phyloP scores from a whole-genome alignment of 2,888 invertebrate species.

The Ormyrus pomaceus region DNA sequence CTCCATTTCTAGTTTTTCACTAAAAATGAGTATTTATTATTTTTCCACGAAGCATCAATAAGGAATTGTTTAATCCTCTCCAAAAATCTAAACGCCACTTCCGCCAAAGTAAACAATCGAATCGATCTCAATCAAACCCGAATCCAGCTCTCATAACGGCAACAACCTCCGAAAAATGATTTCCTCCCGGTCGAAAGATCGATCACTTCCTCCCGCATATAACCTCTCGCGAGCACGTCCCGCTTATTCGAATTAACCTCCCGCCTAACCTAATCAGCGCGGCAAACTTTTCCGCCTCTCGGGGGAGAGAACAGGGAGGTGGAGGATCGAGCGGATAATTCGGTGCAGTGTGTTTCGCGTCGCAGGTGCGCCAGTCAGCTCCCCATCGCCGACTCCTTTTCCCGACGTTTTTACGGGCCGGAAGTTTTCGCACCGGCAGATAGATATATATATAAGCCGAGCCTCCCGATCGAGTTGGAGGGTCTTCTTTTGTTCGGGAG shows the following conservation, averaged over 20 bases:
- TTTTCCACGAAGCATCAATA: too few species aligned
- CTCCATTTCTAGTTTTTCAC: too few species aligned
- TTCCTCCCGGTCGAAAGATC: too few species aligned
- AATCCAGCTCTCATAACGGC: too few species aligned
- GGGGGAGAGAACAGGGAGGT: neutral
- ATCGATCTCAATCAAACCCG: too few species aligned
- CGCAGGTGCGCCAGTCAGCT: neutral
- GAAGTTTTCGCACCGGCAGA: slow-evolving; percentile 6
- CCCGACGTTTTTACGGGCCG: neutral
- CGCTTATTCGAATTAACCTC: slow-evolving; percentile 61
- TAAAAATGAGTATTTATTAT: too few species aligned
- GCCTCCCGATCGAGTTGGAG: slow-evolving; percentile 14
- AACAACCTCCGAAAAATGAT: too few species aligned
- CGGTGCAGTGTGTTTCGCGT: neutral
- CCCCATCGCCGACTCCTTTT: neutral
- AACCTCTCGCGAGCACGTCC: slow-evolving; percentile 32
- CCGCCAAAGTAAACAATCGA: too few species aligned
- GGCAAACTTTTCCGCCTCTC: slow-evolving; percentile 58
- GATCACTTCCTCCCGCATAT: too few species aligned
- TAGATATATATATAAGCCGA: neutral
- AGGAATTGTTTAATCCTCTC: too few species aligned
- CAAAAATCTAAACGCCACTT: too few species aligned
- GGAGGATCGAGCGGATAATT: too few species aligned
- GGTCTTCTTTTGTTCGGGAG: slow-evolving; percentile 52
- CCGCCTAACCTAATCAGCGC: slow-evolving; percentile 65